Conservation (phyloP, 2,888 invertebrate genomes). For the Ellobium chinense region DNA sequence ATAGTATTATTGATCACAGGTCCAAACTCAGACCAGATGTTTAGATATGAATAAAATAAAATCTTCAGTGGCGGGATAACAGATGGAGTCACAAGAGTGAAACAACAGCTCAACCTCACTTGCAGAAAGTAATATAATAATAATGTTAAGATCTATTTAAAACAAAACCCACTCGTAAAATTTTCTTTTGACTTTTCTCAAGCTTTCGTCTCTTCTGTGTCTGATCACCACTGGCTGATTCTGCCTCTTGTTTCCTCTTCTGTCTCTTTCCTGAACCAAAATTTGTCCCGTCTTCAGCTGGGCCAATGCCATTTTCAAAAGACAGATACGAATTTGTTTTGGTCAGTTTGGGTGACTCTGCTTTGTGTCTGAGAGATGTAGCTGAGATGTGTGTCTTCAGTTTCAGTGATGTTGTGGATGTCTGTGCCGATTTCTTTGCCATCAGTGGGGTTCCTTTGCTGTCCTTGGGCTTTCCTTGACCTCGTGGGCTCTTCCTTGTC, state of each 20-base stretch:
- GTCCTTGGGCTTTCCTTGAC: background rate
- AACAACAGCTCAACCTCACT: no score
- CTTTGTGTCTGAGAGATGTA: background rate
- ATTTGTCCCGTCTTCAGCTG: background rate
- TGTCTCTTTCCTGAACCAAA: background rate
- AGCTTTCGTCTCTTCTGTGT: constrained; percentile 24
- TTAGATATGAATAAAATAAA: no score
- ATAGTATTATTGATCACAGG: no score
- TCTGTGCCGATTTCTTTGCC: background rate
- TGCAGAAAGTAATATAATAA: no score
- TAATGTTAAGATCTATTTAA: no score
- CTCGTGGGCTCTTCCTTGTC: constrained; percentile 33
- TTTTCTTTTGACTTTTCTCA: background rate
- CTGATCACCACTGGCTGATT: background rate
- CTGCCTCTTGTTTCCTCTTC: constrained; percentile 6
- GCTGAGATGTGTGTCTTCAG: background rate
- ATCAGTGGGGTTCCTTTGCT: background rate
- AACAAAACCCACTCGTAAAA: background rate
- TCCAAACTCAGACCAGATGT: no score
- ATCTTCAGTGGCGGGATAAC: no score
- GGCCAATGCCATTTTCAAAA: no score
- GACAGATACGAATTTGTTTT: no score
- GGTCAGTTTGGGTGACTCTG: background rate
- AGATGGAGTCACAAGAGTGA: no score
- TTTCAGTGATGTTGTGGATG: constrained; percentile 4